Evolutionary conservation across 2,113 vertebrate genomes (phyloP).

Genomic region (Corythoichthys intestinalis): DNA sequence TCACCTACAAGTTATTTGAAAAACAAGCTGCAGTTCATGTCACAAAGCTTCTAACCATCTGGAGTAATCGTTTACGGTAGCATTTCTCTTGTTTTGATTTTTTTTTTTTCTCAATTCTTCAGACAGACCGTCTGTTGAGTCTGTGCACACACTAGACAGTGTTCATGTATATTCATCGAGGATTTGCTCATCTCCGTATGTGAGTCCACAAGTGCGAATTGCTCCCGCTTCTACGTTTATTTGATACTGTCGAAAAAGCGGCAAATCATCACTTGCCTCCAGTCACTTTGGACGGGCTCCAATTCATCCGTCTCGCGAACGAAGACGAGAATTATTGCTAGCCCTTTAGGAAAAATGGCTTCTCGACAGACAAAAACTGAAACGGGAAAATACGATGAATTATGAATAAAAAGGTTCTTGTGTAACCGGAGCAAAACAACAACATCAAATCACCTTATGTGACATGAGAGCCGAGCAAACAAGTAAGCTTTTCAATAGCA

Average conservation of each 20-base stretch:
- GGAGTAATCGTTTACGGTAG: background rate
- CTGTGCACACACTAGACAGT: background rate
- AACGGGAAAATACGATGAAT: background rate
- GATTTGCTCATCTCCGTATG: conserved; percentile 6
- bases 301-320: too few species aligned
- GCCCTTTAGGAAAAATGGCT: too few species aligned
- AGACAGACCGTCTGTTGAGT: background rate
- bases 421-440: background rate
- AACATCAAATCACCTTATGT: background rate
- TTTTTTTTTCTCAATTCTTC: background rate
- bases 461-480: background rate
- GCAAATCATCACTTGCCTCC: background rate
- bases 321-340: too few species aligned
- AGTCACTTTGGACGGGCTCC: background rate
- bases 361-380: too few species aligned
- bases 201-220: background rate
- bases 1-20: background rate
- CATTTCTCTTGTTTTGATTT: background rate
- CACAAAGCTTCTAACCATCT: background rate
- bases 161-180: conserved; percentile 1
- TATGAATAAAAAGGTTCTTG: background rate
- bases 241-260: too few species aligned
- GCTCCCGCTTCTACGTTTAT: background rate
- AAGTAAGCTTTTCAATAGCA: conserved; percentile 14
- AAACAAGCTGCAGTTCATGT: background rate